Evolutionary conservation across 37 sponge, comb jelly and placozoan genomes (phyloP).

Genomic region (Cliona cf. orientalis): DNA sequence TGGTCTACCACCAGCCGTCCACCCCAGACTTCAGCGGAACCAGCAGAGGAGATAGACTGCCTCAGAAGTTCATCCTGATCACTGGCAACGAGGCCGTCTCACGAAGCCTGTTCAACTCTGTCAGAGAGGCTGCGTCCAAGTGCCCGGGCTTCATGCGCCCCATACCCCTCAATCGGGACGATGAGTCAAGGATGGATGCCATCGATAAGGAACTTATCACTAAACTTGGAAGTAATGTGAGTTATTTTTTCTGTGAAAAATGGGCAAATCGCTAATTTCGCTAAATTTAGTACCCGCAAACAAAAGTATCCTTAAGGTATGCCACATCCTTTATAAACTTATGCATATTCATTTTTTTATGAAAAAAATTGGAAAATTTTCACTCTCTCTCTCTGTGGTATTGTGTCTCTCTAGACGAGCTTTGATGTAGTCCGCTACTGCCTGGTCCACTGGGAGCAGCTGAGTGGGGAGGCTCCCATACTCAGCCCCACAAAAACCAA

Average conservation of each 20-base stretch:
- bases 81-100: constrained; percentile 77
- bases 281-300: not conserved
- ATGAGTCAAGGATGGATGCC: constrained; percentile 43
- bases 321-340: too few relatives aligned
- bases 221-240: constrained; percentile 62
- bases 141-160: constrained; percentile 20
- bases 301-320: not conserved
- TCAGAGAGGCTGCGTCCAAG: constrained; percentile 4
- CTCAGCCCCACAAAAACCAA: not conserved
- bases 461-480: constrained; percentile 39
- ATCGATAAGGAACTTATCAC: constrained; percentile 64
- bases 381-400: not conserved
- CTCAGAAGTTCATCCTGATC: constrained; percentile 23
- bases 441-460: constrained; percentile 82
- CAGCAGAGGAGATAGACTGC: not conserved
- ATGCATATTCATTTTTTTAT: too few relatives aligned
- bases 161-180: constrained; percentile 55
- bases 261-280: not conserved
- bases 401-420: constrained; percentile 39
- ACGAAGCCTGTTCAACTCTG: constrained; percentile 54
- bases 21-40: not conserved
- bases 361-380: not conserved
- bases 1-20: constrained; percentile 12
- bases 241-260: not conserved
- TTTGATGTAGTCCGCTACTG: constrained; percentile 60